Percentiles rank a stretch among this genome's conserved stretches.
These are phyloP conservation scores for Podabrus alpinus DNA, from an alignment of 2,888 invertebrate genomes.

Conservation along the genomic window DNA sequence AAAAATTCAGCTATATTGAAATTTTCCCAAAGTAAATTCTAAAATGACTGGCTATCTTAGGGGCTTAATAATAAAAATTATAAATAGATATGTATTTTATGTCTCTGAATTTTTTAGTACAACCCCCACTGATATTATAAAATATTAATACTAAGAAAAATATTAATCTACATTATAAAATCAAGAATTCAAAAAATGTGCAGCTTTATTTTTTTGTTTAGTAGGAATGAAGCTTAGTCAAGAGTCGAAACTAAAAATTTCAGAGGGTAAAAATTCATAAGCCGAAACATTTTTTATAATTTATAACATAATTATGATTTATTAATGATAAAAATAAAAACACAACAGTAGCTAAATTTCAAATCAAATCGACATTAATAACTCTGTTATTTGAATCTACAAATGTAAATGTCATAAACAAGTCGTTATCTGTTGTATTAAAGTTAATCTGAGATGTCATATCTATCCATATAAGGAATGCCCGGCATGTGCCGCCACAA, in stretches of 20 bases:
- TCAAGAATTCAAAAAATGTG: neutral
- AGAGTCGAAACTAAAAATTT: neutral
- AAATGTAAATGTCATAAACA: conserved; percentile 51
- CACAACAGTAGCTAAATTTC: neutral
- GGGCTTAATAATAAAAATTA: neutral
- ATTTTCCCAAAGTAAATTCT: neutral
- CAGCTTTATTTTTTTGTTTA: neutral
- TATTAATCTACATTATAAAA: neutral
- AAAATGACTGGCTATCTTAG: neutral
- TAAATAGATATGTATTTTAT: neutral
- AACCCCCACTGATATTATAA: neutral
- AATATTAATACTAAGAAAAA: neutral
- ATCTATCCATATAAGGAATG: conserved; percentile 48
- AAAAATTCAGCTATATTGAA: neutral
- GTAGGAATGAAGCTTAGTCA: neutral
- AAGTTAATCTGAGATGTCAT: conserved; percentile 51
- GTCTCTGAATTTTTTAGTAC: neutral
- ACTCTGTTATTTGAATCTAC: conserved; percentile 39
- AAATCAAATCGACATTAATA: conserved; percentile 39
- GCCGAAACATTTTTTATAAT: neutral
- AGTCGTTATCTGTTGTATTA: conserved; percentile 51
- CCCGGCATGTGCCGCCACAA: conserved; percentile 46
- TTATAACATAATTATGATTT: neutral
- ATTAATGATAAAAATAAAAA: neutral
- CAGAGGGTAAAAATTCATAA: neutral